Evolutionary conservation across 2,797 vertebrate species (phyloP).

Genomic region (Smutsia gigantea): DNA sequence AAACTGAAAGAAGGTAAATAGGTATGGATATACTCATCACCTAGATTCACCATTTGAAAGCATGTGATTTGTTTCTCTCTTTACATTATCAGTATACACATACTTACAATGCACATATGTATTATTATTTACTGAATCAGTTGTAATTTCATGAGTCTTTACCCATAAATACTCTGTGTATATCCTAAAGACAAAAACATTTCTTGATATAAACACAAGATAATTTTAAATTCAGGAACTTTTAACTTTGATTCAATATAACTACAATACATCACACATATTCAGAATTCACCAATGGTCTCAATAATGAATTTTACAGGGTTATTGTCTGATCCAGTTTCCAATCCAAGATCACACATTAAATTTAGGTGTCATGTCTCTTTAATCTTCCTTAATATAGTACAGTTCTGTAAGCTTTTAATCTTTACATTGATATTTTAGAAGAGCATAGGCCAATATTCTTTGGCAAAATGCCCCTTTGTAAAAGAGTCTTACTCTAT

Average conservation of each 20-base stretch:
- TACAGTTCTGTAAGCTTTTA: neutral
- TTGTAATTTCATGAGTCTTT: neutral
- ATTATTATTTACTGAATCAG: neutral
- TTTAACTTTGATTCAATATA: neutral
- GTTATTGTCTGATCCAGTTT: neutral
- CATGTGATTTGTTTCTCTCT: neutral
- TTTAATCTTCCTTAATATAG: neutral
- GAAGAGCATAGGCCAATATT: neutral
- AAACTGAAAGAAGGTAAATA: neutral
- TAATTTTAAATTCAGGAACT: neutral
- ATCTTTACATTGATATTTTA: conserved; percentile 8
- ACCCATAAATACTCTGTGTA: neutral
- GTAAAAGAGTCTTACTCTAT: neutral
- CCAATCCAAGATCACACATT: neutral
- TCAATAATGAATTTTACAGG: neutral
- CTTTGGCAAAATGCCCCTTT: neutral
- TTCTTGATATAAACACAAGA: neutral
- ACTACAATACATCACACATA: neutral
- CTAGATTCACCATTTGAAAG: neutral
- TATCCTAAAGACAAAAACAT: neutral
- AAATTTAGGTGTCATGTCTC: neutral
- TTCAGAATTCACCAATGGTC: neutral
- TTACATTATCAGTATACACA: neutral
- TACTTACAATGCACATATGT: neutral
- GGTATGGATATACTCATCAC: neutral